These are phyloP conservation scores for Aplodontia rufa DNA, from an alignment of 2,113 vertebrate genomes.

Conservation along the genomic window DNA sequence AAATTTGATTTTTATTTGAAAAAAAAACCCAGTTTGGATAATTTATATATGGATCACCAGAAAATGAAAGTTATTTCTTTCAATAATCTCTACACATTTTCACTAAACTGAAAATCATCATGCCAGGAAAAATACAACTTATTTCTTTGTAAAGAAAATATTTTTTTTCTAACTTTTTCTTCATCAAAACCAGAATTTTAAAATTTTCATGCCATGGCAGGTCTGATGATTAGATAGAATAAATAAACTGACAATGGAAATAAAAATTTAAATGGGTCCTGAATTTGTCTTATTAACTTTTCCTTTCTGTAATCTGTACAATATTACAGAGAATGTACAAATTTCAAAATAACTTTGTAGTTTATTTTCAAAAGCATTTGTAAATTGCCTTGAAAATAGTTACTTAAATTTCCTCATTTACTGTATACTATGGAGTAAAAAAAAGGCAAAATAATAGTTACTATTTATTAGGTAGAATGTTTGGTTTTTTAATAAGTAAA, in stretches of 20 bases:
- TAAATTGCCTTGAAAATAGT: not conserved
- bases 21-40: not conserved
- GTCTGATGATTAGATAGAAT: not conserved
- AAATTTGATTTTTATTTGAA: not conserved
- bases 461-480: not conserved
- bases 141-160: not conserved
- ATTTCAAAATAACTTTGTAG: slow-evolving; percentile 25
- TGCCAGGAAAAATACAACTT: not conserved
- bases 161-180: not conserved
- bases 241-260: not conserved
- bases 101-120: not conserved
- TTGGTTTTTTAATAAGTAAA: not conserved
- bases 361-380: not conserved
- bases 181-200: not conserved
- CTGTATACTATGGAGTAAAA: not conserved
- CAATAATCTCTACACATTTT: not conserved
- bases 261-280: not conserved
- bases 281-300: not conserved
- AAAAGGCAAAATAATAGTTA: not conserved
- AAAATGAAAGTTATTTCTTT: not conserved
- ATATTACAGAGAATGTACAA: not conserved
- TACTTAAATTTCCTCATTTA: not conserved
- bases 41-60: not conserved
- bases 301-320: not conserved
- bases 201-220: not conserved